These are phyloP conservation scores for Cephus spinipes DNA, from an alignment of 2,888 invertebrate genomes.

Conservation along the genomic window DNA sequence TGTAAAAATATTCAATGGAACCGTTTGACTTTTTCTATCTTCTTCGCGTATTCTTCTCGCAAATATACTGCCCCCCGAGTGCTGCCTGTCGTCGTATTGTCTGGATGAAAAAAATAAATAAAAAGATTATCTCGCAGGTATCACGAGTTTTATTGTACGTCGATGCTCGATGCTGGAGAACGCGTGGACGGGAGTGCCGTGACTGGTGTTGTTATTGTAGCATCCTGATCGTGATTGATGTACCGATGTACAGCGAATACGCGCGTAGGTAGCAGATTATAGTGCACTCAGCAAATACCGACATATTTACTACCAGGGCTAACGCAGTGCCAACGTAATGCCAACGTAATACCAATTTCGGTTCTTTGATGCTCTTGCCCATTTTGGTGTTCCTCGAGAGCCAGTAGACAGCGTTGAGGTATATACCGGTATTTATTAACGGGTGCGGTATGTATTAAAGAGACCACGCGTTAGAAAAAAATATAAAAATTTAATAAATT, in stretches of 20 bases:
- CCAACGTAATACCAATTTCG: not conserved
- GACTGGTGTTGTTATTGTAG: not conserved
- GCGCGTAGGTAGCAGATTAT: conserved; percentile 10
- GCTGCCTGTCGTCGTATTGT: not conserved
- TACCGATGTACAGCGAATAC: not conserved
- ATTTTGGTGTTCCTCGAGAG: not conserved
- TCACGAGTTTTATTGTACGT: not conserved
- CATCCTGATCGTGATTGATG: conserved; percentile 7
- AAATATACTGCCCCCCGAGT: too few species aligned
- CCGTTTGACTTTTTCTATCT: not conserved
- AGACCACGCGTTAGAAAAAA: not conserved
- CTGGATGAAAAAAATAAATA: not conserved
- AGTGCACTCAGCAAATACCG: conserved; percentile 8
- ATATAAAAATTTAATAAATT: not conserved
- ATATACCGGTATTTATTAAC: not conserved
- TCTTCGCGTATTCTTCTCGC: not conserved
- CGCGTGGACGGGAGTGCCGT: conserved; percentile 1
- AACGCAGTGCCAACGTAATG: not conserved
- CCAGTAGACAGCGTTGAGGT: not conserved
- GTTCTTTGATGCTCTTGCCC: not conserved
- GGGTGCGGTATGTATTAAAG: not conserved
- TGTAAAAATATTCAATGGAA: not conserved
- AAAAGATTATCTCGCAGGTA: not conserved
- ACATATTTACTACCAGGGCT: not conserved
- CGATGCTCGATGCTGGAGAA: not conserved